These are phyloP conservation scores for Thalpophila matura DNA, from an alignment of 2,888 invertebrate species.

Conservation along the genomic window DNA sequence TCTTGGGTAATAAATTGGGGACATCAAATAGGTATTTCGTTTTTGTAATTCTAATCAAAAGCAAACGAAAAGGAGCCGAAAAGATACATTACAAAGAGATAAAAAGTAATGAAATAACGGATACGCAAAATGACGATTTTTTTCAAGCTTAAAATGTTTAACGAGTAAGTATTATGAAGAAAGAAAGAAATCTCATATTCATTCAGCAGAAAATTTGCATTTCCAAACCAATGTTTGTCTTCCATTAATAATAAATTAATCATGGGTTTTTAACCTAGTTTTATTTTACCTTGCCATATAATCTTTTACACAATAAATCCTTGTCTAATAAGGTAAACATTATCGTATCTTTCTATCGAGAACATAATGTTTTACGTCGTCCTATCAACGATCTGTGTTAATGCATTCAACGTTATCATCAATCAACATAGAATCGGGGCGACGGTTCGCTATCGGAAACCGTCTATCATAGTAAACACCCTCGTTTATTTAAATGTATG, in stretches of 20 bases:
- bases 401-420: conserved; percentile 62
- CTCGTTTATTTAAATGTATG: conserved; percentile 48
- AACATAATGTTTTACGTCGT: conserved; percentile 22
- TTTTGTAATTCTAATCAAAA: conserved; percentile 12
- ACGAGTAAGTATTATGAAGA: no score
- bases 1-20: background rate
- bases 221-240: no score
- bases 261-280: no score
- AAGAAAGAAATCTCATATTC: no score
- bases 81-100: background rate
- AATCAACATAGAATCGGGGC: conserved; percentile 57
- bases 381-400: conserved; percentile 53
- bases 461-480: conserved; percentile 58
- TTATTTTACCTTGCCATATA: background rate
- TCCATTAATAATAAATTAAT: no score
- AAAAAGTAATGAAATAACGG: background rate
- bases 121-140: background rate
- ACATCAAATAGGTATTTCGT: background rate
- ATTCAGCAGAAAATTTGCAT: no score
- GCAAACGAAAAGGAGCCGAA: background rate
- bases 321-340: conserved; percentile 2
- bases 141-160: background rate
- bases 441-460: conserved; percentile 58
- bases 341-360: conserved; percentile 27
- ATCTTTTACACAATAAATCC: conserved; percentile 8